phyloP scores from a whole-genome alignment of 2,113 vertebrate species.

The Gymnarchus niloticus region DNA sequence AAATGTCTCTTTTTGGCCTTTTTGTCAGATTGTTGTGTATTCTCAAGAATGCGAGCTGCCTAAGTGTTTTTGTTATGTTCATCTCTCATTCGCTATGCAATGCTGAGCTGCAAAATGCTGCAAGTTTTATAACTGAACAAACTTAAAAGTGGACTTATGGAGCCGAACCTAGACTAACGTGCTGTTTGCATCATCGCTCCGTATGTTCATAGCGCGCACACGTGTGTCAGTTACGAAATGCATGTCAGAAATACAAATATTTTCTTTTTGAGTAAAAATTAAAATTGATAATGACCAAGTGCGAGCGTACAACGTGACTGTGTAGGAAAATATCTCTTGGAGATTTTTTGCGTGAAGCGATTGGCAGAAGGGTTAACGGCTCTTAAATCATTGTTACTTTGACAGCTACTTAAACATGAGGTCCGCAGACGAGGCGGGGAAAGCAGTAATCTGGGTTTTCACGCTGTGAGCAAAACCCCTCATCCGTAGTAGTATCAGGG shows the following conservation, averaged over 20 bases:
- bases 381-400: not conserved
- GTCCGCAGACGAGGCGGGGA: not conserved
- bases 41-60: too few species aligned
- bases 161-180: not conserved
- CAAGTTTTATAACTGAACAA: not conserved
- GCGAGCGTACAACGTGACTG: not conserved
- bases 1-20: not conserved
- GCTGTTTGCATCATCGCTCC: not conserved
- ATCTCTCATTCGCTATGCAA: too few species aligned
- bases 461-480: slow-evolving; percentile 7
- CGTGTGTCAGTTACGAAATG: not conserved
- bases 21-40: not conserved
- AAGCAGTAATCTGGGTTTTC: not conserved
- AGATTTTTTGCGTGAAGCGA: not conserved
- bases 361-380: not conserved
- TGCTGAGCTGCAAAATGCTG: not conserved
- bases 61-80: too few species aligned
- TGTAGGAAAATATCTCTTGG: not conserved
- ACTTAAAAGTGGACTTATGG: not conserved
- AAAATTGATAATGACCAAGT: not conserved
- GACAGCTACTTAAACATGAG: not conserved
- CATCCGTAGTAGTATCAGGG: not conserved
- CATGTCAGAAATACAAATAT: not conserved
- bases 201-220: not conserved
- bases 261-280: not conserved